Conservation (phyloP, 2,888 invertebrate species). For the Dryococelus australis region DNA sequence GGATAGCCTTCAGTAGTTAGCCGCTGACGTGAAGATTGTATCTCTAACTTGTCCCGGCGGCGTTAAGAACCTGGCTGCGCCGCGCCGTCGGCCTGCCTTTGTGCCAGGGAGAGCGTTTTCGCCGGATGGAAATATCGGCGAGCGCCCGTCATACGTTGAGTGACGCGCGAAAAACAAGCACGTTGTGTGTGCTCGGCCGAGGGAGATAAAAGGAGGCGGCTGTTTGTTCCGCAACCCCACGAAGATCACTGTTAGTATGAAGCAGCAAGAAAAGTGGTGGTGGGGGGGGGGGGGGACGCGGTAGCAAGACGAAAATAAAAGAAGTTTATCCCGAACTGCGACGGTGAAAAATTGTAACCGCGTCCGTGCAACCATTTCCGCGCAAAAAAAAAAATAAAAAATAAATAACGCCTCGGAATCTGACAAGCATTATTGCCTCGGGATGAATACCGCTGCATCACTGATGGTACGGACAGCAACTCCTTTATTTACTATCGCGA, state of each 20-base stretch:
- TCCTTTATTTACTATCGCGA: too few relatives aligned
- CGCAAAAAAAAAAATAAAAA: too few relatives aligned
- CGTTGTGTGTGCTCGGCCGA: neutral
- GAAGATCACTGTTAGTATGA: too few relatives aligned
- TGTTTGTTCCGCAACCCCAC: neutral
- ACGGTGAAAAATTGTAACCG: constrained; percentile 3
- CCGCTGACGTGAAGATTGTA: neutral
- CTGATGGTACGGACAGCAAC: too few relatives aligned
- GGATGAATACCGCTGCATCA: too few relatives aligned
- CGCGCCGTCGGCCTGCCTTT: neutral
- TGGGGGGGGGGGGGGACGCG: too few relatives aligned
- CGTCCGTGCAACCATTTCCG: neutral
- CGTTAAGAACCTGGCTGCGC: neutral
- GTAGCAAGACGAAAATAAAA: neutral
- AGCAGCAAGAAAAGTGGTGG: too few relatives aligned
- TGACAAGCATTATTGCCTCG: too few relatives aligned
- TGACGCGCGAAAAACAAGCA: constrained; percentile 7
- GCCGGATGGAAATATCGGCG: constrained; percentile 9
- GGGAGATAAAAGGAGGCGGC: neutral
- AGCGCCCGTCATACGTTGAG: neutral
- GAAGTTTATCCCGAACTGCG: neutral
- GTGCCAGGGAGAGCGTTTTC: neutral
- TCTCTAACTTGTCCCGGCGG: neutral
- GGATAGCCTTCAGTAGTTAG: neutral
- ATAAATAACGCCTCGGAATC: too few relatives aligned